These are phyloP conservation scores for Valencia hispanica DNA, from an alignment of 2,797 vertebrate species.

Conservation along the genomic window DNA sequence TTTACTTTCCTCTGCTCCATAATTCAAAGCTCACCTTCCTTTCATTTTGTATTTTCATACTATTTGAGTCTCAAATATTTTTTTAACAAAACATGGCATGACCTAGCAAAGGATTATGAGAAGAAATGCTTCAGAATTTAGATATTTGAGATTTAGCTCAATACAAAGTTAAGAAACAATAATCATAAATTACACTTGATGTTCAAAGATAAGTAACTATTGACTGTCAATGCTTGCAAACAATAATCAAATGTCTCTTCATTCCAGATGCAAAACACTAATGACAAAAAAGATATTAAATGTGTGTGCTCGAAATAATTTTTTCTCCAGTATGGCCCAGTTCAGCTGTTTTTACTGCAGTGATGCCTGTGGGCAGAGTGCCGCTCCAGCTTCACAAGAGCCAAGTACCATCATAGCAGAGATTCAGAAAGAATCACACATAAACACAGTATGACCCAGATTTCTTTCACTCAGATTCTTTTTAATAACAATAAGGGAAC, in stretches of 20 bases:
- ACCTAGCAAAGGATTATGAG: background rate
- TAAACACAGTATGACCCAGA: background rate
- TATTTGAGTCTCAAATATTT: background rate
- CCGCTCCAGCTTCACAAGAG: constrained; percentile 10
- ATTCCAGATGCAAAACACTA: background rate
- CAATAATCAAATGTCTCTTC: constrained; percentile 1
- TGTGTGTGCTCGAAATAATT: constrained; percentile 8
- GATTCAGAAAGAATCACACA: constrained; percentile 8
- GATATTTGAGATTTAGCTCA: background rate
- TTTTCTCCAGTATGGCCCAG: background rate
- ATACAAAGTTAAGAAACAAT: background rate
- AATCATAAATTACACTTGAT: background rate
- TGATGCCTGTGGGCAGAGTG: background rate
- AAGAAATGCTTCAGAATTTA: background rate
- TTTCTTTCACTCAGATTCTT: constrained; percentile 4
- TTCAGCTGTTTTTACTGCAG: constrained; percentile 13
- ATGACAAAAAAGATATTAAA: constrained; percentile 21
- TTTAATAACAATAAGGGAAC: background rate
- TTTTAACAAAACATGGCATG: background rate
- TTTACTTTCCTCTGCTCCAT: constrained; percentile 82
- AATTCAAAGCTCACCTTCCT: constrained; percentile 75
- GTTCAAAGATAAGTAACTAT: constrained; percentile 15
- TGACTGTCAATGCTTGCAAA: constrained; percentile 5
- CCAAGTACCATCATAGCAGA: background rate
- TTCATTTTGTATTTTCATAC: constrained; percentile 45